Base-by-base conservation (phyloP, 2,888 invertebrate genomes). In the Conops quadrifasciatus region DNA sequence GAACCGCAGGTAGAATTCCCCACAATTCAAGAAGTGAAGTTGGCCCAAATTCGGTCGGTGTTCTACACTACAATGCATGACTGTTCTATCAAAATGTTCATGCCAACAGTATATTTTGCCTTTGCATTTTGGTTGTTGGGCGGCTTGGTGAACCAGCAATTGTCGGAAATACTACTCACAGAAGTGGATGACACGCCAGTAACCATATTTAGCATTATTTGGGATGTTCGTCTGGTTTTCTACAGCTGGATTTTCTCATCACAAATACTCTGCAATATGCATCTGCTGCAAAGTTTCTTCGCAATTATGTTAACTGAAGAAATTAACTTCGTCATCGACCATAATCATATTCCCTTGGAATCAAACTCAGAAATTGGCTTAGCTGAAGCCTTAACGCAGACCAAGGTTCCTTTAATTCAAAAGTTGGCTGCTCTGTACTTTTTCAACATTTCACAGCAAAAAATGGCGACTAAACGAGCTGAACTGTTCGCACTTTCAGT, bases 381-480 rank as follows among this genome's bases (percentile, higher is more conserved):
- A 21, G 87, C 88, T 51, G 89, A 90, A 75, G 92, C 90, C 26
- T 82, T 94, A 24, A 86, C 87, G 2, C 72, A 81, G 3, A 63
- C 64, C 0, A 88, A 89, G 71, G 88, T 89, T 70, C 87, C 90
- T 64, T 90, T 93, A 66, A 88, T 92, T 74, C 92, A 92, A 82
- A 91, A 93, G 80, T 86, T 95, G 69, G 94, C 92, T 7, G 93
- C 91, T 73, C 87, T 91, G 73, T 94, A 94, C 83, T 87, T 96
- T 24, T 89, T 89, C 78, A 88, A 89, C 45, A 83, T 95, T 78
- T 88, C 90, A 0, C 73, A 73, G 4, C 75, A 76, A 78, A 90
- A 89, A 79, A 90, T 91, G 56, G 81, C 86, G 26, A 65, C 75
- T 0, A 88, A 93, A 77, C 88, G 95, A 63, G 83, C 87, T 76